Conservation (phyloP, 2,888 invertebrate genomes). For the Acholoe squamosa region DNA sequence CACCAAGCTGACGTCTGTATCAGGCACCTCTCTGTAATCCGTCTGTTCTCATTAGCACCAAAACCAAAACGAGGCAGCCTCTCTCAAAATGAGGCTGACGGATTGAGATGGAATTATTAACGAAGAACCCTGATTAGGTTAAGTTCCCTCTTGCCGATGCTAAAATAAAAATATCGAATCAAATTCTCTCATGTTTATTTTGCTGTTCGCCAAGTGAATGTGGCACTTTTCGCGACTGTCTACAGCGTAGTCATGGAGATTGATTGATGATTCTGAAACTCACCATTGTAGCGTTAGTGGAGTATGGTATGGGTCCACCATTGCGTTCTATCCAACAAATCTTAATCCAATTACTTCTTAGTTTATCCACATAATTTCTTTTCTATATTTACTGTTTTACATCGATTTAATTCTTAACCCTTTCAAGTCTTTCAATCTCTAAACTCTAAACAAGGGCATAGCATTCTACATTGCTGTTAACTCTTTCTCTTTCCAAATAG, state of each 20-base stretch:
- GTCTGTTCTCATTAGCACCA: not conserved
- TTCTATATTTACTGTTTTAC: too few species aligned
- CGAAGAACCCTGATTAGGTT: not conserved
- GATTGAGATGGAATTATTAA: slow-evolving; percentile 22
- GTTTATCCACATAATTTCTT: too few species aligned
- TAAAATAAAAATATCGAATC: not conserved
- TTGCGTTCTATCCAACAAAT: too few species aligned
- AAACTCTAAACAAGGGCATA: too few species aligned
- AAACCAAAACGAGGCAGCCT: not conserved
- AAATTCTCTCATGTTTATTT: slow-evolving; percentile 2
- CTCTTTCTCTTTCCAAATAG: too few species aligned
- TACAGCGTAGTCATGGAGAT: not conserved
- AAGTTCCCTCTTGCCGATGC: not conserved
- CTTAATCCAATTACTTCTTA: too few species aligned
- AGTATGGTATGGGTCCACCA: too few species aligned
- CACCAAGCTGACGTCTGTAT: not conserved
- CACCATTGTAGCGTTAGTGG: not conserved
- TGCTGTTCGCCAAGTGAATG: not conserved
- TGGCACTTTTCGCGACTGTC: not conserved
- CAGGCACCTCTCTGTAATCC: not conserved
- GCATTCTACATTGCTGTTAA: too few species aligned
- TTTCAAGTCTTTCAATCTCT: too few species aligned
- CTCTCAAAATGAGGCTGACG: not conserved
- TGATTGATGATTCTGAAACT: not conserved
- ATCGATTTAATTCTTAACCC: too few species aligned